Evolutionary conservation across 2,113 vertebrate species (phyloP).

Genomic region (Numenius arquata): DNA sequence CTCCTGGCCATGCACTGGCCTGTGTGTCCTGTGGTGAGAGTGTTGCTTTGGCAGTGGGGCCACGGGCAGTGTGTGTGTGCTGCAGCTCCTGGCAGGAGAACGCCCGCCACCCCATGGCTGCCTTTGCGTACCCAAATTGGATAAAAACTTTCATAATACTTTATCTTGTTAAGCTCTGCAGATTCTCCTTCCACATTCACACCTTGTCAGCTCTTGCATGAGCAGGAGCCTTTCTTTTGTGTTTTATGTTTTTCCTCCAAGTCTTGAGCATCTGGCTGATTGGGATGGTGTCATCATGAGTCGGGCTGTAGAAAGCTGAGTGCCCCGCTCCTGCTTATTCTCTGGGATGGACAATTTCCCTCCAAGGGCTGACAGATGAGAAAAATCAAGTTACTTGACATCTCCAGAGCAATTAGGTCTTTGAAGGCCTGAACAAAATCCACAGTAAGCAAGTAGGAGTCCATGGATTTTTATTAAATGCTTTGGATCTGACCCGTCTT

Average conservation of each 20-base stretch:
- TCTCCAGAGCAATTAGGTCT: conserved; percentile 11
- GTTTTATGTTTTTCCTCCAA: neutral
- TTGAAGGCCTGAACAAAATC: conserved; percentile 8
- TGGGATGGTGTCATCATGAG: neutral
- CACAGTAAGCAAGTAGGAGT: neutral
- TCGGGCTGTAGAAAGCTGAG: neutral
- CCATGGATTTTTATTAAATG: conserved; percentile 14
- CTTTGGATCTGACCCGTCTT: neutral
- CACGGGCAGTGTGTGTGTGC: neutral
- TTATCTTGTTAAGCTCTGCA: neutral
- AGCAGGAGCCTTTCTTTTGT: neutral
- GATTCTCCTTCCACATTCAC: neutral
- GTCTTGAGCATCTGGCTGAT: neutral
- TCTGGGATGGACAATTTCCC: neutral
- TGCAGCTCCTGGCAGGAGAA: neutral
- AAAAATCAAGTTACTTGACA: conserved; percentile 30
- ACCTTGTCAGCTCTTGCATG: neutral
- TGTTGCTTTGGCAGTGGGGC: neutral
- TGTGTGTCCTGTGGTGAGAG: neutral
- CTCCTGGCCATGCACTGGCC: neutral
- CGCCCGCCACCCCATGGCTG: accelerated
- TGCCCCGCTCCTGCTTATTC: neutral
- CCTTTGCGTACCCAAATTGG: neutral
- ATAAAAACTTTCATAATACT: neutral
- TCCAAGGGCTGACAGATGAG: neutral